These are phyloP conservation scores for Halictus rubicundus DNA, from an alignment of 1,140 invertebrate species.

Conservation along the genomic window DNA sequence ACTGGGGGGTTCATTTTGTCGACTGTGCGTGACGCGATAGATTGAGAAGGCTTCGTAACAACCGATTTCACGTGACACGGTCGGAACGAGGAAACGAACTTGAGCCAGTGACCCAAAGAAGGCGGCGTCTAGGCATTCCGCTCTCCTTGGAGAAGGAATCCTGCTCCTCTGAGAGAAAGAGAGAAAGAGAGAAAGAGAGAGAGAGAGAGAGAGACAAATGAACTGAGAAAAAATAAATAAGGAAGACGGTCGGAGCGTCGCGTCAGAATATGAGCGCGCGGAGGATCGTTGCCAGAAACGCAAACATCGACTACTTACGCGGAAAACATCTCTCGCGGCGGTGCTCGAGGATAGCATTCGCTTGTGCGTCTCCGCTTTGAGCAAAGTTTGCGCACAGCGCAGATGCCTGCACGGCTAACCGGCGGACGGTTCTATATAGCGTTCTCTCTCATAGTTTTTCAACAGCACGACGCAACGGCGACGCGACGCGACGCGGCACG, in stretches of 20 bases:
- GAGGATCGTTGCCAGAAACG: conserved; percentile 44
- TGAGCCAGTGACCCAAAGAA: conserved; percentile 21
- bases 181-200: not conserved
- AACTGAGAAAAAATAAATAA: not conserved
- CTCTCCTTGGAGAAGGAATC: not conserved
- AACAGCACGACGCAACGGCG: not conserved
- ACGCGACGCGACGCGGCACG: too few species aligned
- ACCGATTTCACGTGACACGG: conserved; percentile 7
- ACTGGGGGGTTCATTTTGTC: too few species aligned
- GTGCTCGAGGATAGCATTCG: conserved; percentile 51
- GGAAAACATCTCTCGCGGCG: conserved; percentile 68
- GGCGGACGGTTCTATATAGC: conserved; percentile 47
- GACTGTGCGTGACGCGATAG: too few species aligned
- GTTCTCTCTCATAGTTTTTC: conserved; percentile 66
- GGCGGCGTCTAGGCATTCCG: not conserved
- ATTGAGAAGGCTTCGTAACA: not conserved
- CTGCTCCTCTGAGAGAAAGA: too few species aligned
- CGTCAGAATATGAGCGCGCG: conserved; percentile 25
- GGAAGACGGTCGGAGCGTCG: not conserved
- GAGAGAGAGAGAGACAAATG: not conserved
- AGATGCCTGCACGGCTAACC: conserved; percentile 63
- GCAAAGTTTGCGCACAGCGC: conserved; percentile 66
- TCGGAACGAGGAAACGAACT: conserved; percentile 5
- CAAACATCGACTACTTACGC: conserved; percentile 68
- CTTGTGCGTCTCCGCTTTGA: conserved; percentile 59